Evolutionary conservation across 2,888 invertebrate species (phyloP).

Genomic region (Serripes groenlandicus): DNA sequence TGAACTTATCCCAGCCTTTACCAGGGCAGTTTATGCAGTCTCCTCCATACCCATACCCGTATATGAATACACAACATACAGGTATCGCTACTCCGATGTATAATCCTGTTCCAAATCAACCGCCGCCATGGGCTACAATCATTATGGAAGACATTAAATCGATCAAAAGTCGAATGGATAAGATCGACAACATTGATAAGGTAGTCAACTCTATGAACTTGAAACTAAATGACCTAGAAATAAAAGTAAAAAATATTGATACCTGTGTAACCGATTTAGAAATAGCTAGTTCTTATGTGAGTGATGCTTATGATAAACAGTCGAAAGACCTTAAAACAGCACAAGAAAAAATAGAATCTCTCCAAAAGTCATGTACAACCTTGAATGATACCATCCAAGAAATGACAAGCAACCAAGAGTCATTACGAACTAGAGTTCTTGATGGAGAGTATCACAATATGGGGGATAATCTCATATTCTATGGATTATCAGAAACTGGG

Average conservation of each 20-base stretch:
- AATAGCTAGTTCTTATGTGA: constrained; percentile 7
- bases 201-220: constrained; percentile 27
- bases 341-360: constrained; percentile 13
- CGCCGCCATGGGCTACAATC: constrained; percentile 25
- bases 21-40: background rate
- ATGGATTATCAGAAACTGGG: constrained; percentile 13
- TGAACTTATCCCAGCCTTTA: background rate
- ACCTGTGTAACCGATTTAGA: constrained; percentile 25
- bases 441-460: constrained; percentile 16
- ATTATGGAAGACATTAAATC: constrained; percentile 35
- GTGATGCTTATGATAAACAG: constrained; percentile 10
- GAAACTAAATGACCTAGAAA: constrained; percentile 33
- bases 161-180: constrained; percentile 21
- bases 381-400: constrained; percentile 4
- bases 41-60: background rate
- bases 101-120: background rate
- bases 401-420: background rate
- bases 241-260: constrained; percentile 19
- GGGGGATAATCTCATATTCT: constrained; percentile 29
- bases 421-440: constrained; percentile 10
- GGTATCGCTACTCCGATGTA: background rate
- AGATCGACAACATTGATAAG: constrained; percentile 36
- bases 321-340: constrained; percentile 11
- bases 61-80: background rate
- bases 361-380: constrained; percentile 9